A percentile compares a stretch with the other conserved stretches of the same genome.
phyloP scores from a whole-genome alignment of 2,888 invertebrate species.

The Diploptera punctata region DNA sequence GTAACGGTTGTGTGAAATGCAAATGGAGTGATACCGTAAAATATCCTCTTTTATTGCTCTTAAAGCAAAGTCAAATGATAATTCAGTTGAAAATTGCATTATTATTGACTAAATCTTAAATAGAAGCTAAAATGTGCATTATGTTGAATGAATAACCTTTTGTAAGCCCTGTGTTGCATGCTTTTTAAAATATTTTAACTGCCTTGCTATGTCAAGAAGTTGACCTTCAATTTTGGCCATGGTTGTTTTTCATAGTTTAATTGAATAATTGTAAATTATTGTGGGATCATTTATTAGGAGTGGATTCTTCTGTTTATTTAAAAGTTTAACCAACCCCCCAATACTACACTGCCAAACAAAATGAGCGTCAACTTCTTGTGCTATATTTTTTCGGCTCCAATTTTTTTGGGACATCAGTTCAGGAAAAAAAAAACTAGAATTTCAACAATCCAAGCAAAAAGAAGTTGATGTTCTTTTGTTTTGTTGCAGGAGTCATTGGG shows the following conservation, averaged over 20 bases:
- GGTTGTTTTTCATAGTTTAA: slow-evolving; percentile 65
- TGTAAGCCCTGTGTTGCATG: slow-evolving; percentile 39
- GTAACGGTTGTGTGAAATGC: no score
- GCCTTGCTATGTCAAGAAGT: slow-evolving; percentile 85
- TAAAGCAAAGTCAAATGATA: no score
- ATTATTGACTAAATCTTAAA: no score
- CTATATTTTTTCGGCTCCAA: slow-evolving; percentile 45
- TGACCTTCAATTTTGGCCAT: slow-evolving; percentile 94
- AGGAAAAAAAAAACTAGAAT: slow-evolving; percentile 20
- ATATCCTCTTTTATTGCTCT: no score
- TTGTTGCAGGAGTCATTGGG: slow-evolving; percentile 92
- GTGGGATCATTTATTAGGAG: slow-evolving; percentile 25
- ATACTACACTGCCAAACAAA: slow-evolving; percentile 67
- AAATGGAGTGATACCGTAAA: no score
- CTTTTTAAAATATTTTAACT: slow-evolving; percentile 43
- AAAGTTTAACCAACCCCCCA: slow-evolving; percentile 36
- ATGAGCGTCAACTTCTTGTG: slow-evolving; percentile 90
- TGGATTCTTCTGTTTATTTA: slow-evolving; percentile 9
- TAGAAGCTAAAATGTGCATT: no score
- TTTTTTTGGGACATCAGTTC: slow-evolving; percentile 12
- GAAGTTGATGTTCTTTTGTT: slow-evolving; percentile 92
- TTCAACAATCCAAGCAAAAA: slow-evolving; percentile 57
- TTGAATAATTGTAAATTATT: slow-evolving; percentile 32
- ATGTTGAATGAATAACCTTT: no score
- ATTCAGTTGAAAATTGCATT: no score